Evolutionary conservation across 2,888 invertebrate species (phyloP).

Genomic region (Sarcophaga carnaria): DNA sequence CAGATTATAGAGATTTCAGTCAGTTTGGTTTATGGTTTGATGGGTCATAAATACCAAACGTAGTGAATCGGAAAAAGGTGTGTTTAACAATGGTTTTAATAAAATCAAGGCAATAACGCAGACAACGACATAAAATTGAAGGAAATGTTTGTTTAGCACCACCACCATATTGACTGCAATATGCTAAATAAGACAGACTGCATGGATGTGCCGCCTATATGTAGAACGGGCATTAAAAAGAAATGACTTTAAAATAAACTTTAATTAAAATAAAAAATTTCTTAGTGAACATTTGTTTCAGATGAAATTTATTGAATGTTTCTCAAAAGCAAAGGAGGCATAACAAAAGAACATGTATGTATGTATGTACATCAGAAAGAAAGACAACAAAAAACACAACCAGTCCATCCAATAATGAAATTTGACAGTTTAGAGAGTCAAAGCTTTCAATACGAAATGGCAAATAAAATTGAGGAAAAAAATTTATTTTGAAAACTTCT

Average conservation of each 20-base stretch:
- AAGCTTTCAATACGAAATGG: conserved; percentile 50
- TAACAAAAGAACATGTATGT: conserved; percentile 46
- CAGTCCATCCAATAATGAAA: conserved; percentile 45
- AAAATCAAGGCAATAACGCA: conserved; percentile 17
- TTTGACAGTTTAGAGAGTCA: conserved; percentile 62
- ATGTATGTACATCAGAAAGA: neutral
- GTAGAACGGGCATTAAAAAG: conserved; percentile 52
- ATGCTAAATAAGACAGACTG: conserved; percentile 54
- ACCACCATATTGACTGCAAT: conserved; percentile 58
- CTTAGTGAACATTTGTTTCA: conserved; percentile 61
- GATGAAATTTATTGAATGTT: conserved; percentile 63
- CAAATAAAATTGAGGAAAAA: conserved; percentile 23
- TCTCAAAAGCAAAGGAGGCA: conserved; percentile 19
- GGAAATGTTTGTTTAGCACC: conserved; percentile 17
- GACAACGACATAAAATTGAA: conserved; percentile 13
- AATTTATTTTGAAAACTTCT: conserved; percentile 32
- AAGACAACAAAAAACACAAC: conserved; percentile 39
- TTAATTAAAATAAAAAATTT: conserved; percentile 70
- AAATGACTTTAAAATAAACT: conserved; percentile 61
- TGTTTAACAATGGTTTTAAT: conserved; percentile 46
- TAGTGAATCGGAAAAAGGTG: conserved; percentile 67
- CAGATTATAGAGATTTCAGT: conserved; percentile 58
- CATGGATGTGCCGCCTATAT: conserved; percentile 18
- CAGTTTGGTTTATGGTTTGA: conserved; percentile 58
- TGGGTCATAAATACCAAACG: conserved; percentile 68